Percentiles rank a stretch among this genome's conserved stretches.
Conservation (phyloP, 2,113 vertebrate genomes). For the Peromyscus maniculatus region DNA sequence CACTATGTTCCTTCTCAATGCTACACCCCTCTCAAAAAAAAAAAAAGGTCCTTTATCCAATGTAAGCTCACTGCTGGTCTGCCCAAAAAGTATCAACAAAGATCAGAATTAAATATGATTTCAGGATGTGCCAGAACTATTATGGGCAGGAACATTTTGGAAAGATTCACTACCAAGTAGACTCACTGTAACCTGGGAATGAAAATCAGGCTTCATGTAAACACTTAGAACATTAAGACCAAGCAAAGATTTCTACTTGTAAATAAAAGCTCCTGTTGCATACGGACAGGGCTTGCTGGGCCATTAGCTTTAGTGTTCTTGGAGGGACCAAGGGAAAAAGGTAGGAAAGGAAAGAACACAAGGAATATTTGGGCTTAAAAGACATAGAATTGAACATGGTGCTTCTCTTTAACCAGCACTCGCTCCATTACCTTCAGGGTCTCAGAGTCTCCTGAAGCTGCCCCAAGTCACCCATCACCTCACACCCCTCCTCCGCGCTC, state of each 20-base stretch:
- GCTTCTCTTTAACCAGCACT: not conserved
- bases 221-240: constrained; percentile 7
- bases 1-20: not conserved
- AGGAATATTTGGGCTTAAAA: not conserved
- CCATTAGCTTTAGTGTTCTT: constrained; percentile 35
- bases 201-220: constrained; percentile 47
- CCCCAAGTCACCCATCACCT: not conserved
- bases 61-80: not conserved
- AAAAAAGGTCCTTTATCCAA: not conserved
- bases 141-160: constrained; percentile 8
- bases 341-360: constrained; percentile 1
- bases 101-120: constrained; percentile 52
- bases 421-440: not conserved
- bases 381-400: not conserved
- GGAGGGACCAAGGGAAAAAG: constrained; percentile 10
- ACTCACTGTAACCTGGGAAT: not conserved
- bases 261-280: constrained; percentile 32
- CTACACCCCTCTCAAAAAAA: not conserved
- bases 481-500: not conserved
- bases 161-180: constrained; percentile 26
- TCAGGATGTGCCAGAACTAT: not conserved
- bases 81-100: constrained; percentile 42
- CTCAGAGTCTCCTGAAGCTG: not conserved
- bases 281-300: constrained; percentile 19
- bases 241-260: constrained; percentile 33